These are phyloP conservation scores for Neolamprologus variostigma DNA, from an alignment of 2,113 vertebrate genomes.

Conservation along the genomic window DNA sequence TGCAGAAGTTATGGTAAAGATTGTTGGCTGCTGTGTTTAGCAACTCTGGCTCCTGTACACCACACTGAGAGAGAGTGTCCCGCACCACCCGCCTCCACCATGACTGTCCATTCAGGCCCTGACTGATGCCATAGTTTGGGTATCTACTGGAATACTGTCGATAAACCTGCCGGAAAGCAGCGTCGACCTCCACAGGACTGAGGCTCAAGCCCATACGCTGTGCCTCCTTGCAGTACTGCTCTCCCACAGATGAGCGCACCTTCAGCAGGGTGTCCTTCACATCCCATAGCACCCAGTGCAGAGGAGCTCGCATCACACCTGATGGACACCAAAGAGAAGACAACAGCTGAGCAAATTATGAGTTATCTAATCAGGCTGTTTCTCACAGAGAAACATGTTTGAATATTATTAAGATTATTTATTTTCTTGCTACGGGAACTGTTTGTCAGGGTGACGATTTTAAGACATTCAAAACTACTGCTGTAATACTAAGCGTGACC, in stretches of 20 bases:
- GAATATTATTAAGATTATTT: background rate
- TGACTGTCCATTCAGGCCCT: conserved; percentile 74
- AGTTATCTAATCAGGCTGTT: background rate
- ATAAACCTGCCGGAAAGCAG: conserved; percentile 70
- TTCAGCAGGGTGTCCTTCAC: conserved; percentile 87
- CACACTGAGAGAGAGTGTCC: conserved; percentile 77
- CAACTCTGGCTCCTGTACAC: conserved; percentile 62
- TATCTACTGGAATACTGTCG: conserved; percentile 62
- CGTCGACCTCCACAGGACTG: conserved; percentile 53
- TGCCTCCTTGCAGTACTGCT: conserved; percentile 80
- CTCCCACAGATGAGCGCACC: conserved; percentile 76
- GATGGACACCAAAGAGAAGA: background rate
- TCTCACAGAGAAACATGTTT: background rate
- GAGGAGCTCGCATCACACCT: conserved; percentile 51
- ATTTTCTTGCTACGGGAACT: background rate
- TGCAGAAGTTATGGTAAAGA: conserved; percentile 79
- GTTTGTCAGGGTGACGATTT: background rate
- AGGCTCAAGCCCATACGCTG: conserved; percentile 68
- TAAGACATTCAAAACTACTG: background rate
- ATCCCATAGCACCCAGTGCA: conserved; percentile 86
- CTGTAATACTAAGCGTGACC: background rate
- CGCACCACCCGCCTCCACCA: conserved; percentile 83
- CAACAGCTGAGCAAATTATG: background rate
- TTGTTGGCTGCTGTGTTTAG: conserved; percentile 67
- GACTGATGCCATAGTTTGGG: conserved; percentile 82